Conservation (phyloP, 1,140 invertebrate genomes). For the Ruditapes philippinarum region DNA sequence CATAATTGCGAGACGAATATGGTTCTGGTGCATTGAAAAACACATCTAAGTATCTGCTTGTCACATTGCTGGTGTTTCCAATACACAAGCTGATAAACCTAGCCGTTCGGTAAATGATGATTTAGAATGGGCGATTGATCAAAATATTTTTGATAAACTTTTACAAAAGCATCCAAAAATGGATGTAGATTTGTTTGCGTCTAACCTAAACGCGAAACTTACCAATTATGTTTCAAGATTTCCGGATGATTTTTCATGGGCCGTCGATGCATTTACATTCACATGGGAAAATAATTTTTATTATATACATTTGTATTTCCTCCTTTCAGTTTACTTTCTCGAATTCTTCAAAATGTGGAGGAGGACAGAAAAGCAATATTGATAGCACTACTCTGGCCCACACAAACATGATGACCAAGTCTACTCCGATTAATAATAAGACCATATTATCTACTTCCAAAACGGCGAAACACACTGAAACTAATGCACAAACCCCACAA, state of each 20-base stretch:
- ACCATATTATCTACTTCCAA: too few species aligned
- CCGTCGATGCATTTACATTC: constrained; percentile 64
- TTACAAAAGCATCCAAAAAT: not conserved
- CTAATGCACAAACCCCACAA: too few species aligned
- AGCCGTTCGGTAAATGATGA: constrained; percentile 43
- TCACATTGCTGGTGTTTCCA: constrained; percentile 55
- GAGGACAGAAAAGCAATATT: constrained; percentile 42
- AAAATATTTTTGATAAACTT: constrained; percentile 23
- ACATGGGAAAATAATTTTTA: not conserved
- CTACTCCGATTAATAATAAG: not conserved
- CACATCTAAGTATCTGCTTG: constrained; percentile 26
- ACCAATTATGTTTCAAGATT: not conserved
- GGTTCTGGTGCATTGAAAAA: constrained; percentile 26
- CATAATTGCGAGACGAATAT: constrained; percentile 30
- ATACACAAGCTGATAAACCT: constrained; percentile 8
- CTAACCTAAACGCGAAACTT: too few species aligned
- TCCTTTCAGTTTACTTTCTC: too few species aligned
- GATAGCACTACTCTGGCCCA: constrained; percentile 55
- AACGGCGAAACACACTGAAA: too few species aligned
- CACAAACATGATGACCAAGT: too few species aligned
- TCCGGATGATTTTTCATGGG: not conserved
- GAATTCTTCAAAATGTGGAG: constrained; percentile 33
- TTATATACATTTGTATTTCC: constrained; percentile 61
- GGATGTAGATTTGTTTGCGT: constrained; percentile 68
- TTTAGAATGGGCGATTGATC: constrained; percentile 61